Evolutionary conservation across 2,888 invertebrate species (phyloP).

Genomic region (Amorpha juglandis): DNA sequence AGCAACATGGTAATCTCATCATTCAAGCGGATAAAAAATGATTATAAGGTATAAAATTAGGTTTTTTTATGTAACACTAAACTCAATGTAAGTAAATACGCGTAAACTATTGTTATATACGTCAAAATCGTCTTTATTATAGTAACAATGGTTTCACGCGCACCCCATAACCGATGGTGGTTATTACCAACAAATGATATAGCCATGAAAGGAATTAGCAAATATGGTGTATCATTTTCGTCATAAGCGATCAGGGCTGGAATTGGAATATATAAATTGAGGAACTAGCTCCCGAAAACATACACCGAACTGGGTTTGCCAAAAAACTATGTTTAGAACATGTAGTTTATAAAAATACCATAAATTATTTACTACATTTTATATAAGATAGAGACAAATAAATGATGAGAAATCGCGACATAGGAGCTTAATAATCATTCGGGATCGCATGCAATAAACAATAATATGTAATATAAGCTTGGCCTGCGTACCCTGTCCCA

Average conservation of each 20-base stretch:
- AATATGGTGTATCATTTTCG: conserved; percentile 62
- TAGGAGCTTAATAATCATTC: no score
- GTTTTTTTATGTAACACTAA: background rate
- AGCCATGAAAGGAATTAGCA: conserved; percentile 55
- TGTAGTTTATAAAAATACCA: no score
- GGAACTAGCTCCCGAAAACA: background rate
- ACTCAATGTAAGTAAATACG: background rate
- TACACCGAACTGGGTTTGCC: no score
- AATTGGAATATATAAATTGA: conserved; percentile 38
- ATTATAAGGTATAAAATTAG: background rate
- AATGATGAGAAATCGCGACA: no score
- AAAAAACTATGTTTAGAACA: no score
- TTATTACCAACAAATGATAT: conserved; percentile 44
- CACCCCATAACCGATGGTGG: conserved; percentile 24
- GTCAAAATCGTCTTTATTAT: conserved; percentile 13
- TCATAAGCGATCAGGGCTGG: conserved; percentile 44
- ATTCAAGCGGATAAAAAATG: background rate
- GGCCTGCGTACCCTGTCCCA: no score
- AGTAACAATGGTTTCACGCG: conserved; percentile 18
- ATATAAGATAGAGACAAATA: no score
- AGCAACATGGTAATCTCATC: no score
- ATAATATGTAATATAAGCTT: no score
- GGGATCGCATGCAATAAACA: no score
- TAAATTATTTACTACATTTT: no score
- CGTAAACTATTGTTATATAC: background rate